These are phyloP conservation scores for Cephalopachus bancanus DNA, from an alignment of 2,797 vertebrate genomes.

Conservation along the genomic window DNA sequence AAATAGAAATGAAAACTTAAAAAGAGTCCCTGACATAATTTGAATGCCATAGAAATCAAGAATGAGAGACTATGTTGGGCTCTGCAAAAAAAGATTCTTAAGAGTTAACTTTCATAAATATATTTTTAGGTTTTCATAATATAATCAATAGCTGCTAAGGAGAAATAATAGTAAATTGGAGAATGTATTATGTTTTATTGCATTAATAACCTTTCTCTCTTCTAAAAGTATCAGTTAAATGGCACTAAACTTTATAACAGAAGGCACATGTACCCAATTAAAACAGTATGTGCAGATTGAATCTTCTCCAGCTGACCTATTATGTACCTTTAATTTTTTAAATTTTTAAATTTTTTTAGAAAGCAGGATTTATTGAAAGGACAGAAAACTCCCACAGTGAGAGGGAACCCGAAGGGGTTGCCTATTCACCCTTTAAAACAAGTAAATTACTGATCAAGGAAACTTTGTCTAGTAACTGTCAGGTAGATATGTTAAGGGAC, in stretches of 20 bases:
- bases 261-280: not conserved
- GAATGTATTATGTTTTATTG: not conserved
- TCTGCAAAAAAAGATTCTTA: not conserved
- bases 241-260: not conserved
- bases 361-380: too few species aligned
- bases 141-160: not conserved
- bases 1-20: not conserved
- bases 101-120: not conserved
- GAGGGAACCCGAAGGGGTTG: not conserved
- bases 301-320: not conserved
- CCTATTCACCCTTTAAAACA: conserved; percentile 18
- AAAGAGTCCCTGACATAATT: not conserved
- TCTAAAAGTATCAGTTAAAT: not conserved
- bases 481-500: not conserved
- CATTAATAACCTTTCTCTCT: not conserved
- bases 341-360: too few species aligned
- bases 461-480: not conserved
- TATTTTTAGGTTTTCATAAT: not conserved
- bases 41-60: not conserved
- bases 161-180: not conserved
- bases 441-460: not conserved
- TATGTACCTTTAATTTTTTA: not conserved
- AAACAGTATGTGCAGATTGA: not conserved
- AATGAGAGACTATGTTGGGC: not conserved
- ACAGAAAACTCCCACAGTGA: too few species aligned